Evolutionary conservation across 2,888 invertebrate genomes (phyloP).

Genomic region (Disparrhopalites patrizii): DNA sequence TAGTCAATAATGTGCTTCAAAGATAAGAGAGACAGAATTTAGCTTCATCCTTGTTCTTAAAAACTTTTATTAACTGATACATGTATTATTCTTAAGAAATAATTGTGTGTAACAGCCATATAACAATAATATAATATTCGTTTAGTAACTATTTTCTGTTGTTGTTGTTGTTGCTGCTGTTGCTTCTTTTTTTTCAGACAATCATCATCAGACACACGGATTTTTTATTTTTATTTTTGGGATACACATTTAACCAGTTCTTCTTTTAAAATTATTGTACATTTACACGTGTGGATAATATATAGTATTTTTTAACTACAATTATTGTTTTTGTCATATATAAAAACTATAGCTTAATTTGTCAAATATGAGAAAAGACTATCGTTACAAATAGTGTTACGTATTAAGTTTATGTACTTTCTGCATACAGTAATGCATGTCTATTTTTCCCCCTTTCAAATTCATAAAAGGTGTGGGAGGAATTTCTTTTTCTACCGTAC

Average conservation of each 20-base stretch:
- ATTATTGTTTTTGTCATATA: neutral
- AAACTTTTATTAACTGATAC: slow-evolving; percentile 4
- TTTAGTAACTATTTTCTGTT: slow-evolving; percentile 13
- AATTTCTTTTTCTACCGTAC: no score
- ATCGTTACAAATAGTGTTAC: no score
- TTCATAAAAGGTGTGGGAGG: no score
- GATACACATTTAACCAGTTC: neutral
- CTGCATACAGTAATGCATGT: no score
- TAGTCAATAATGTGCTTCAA: no score
- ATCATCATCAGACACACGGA: no score
- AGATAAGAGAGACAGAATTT: no score
- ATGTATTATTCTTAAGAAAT: slow-evolving; percentile 20
- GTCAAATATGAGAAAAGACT: no score
- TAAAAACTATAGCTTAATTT: slow-evolving; percentile 3
- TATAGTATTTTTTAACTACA: neutral
- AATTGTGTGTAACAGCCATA: slow-evolving; percentile 20
- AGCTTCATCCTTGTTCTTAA: no score
- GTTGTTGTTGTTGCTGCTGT: neutral
- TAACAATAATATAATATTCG: slow-evolving; percentile 9
- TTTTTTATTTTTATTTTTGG: neutral
- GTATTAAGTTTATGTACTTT: no score
- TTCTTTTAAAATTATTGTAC: neutral
- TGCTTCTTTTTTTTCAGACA: neutral
- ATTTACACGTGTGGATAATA: neutral
- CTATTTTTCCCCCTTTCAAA: no score